Conservation (phyloP, 2,888 invertebrate species). For the Tipula confusa region DNA sequence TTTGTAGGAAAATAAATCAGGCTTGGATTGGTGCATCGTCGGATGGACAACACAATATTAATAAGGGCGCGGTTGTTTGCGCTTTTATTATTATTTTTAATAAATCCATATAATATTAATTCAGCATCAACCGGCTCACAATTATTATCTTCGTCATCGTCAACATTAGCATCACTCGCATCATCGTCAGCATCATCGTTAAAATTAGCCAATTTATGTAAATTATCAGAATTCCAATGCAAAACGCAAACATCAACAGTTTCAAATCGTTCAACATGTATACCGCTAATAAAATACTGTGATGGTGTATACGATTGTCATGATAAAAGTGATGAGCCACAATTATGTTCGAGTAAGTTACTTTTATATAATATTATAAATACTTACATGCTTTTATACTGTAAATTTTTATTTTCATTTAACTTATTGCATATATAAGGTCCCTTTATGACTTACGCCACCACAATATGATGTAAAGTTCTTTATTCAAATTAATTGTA, state of each 20-base stretch:
- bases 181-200: conserved; percentile 4
- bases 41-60: conserved; percentile 34
- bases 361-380: background rate
- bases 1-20: background rate
- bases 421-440: too few species aligned
- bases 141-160: background rate
- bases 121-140: conserved; percentile 3
- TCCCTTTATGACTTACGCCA: too few species aligned
- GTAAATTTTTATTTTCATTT: background rate
- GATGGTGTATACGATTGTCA: conserved; percentile 73
- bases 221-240: conserved; percentile 51
- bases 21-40: conserved; percentile 29
- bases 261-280: conserved; percentile 49
- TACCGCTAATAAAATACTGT: conserved; percentile 70
- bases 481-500: too few species aligned
- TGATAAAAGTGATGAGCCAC: conserved; percentile 72
- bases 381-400: too few species aligned
- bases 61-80: conserved; percentile 33
- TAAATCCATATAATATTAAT: conserved; percentile 29
- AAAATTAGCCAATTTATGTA: conserved; percentile 32
- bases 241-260: conserved; percentile 46
- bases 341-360: conserved; percentile 73
- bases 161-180: conserved; percentile 21
- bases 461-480: too few species aligned
- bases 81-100: conserved; percentile 33